Evolutionary conservation across 2,797 vertebrate genomes (phyloP), one percentile per base, ranked within the genome.

Genomic region (Emys orbicularis): DNA sequence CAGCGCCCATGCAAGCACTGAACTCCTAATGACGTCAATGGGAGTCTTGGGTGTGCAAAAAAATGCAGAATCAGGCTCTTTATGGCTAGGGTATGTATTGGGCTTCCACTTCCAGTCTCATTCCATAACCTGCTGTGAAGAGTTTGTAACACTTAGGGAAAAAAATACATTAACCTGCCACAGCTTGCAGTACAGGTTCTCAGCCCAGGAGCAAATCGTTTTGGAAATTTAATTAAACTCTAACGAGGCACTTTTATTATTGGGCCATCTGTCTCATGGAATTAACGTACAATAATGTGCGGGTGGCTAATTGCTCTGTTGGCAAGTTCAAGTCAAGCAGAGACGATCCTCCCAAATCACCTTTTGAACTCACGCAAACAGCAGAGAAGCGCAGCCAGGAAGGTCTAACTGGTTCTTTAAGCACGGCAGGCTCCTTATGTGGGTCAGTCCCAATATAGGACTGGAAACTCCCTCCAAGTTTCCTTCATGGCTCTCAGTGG

Each of bases 201-300:
- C 87, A 74, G 82, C 96, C 97, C 19, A 1, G 91, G 90, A 97
- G 96, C 94, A 90, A 95, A 97, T 90, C 87, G 79, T 94, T 97
- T 96, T 90, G 93, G 96, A 96, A 96, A 94, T 96, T 90, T 93
- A 95, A 97, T 97, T 96, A 97, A 98, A 96, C 81, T 95, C 95
- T 90, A 97, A 96, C 96, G 95, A 97, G 94, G 83, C 57, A 79
- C 95, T 97, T 97, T 96, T 93, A 94, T 96, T 95, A 87, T 84
- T 96, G 97, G 96, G 94, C 94, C 4, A 29, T 94, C 90, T 0
- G 89, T 84, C 84, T 77, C 52, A 88, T 95, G 88, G 88, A 96
- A 97, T 97, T 95, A 95, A 91, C 56, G 95, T 86, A 61, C 90
- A 81, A 34, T 56, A 86, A 96, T 94, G 91, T n/a, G 94, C 92